Percentiles rank a stretch among this genome's conserved stretches.
Evolutionary conservation across 2,888 invertebrate species (phyloP).

Genomic region (Drosophila monieri): DNA sequence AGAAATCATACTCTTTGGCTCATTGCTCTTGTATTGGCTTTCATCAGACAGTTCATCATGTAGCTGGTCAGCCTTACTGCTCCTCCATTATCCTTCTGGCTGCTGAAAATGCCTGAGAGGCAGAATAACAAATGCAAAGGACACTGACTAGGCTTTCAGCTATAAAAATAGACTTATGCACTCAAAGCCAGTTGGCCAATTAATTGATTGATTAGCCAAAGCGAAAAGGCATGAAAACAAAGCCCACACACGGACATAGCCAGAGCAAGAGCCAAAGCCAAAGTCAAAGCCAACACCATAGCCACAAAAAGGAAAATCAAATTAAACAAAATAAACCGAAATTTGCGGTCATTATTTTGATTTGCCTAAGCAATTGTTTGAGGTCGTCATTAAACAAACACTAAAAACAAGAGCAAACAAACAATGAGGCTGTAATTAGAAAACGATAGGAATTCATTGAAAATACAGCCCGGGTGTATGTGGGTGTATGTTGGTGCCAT

Average conservation of each 20-base stretch:
- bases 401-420: slow-evolving; percentile 39
- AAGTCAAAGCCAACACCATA: not conserved
- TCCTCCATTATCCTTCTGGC: slow-evolving; percentile 3
- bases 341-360: slow-evolving; percentile 60
- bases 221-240: slow-evolving; percentile 16
- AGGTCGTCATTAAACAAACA: slow-evolving; percentile 15
- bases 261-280: not conserved
- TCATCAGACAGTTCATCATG: slow-evolving; percentile 24
- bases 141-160: slow-evolving; percentile 61
- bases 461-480: slow-evolving; percentile 23
- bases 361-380: slow-evolving; percentile 60
- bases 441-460: slow-evolving; percentile 14
- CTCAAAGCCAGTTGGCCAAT: slow-evolving; percentile 51
- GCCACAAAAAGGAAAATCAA: slow-evolving; percentile 32
- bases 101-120: slow-evolving; percentile 21
- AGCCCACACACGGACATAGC: not conserved
- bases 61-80: not conserved
- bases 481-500: slow-evolving; percentile 22
- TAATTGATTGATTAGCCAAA: slow-evolving; percentile 74
- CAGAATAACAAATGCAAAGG: slow-evolving; percentile 10
- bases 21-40: not conserved
- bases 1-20: not conserved
- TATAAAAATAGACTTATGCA: slow-evolving; percentile 62
- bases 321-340: slow-evolving; percentile 52
- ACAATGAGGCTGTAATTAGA: slow-evolving; percentile 42